These are phyloP conservation scores for Nerophis lumbriciformis DNA, from an alignment of 2,113 vertebrate species.

Conservation along the genomic window DNA sequence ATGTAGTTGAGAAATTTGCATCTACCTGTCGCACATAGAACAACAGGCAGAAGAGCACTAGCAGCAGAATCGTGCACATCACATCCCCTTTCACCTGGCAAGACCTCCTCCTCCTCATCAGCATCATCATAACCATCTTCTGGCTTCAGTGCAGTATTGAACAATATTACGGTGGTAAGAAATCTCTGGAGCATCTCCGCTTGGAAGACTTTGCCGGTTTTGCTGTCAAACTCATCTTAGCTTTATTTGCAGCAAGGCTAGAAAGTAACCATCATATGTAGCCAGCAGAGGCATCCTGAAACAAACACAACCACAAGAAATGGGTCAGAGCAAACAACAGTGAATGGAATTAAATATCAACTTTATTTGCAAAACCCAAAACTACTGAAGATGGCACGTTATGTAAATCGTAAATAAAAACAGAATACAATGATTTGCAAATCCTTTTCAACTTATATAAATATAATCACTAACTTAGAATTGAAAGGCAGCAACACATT, in stretches of 20 bases:
- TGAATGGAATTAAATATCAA: too few relatives aligned
- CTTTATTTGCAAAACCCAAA: too few relatives aligned
- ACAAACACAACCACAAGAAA: background rate
- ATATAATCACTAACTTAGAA: too few relatives aligned
- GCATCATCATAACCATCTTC: conserved; percentile 28
- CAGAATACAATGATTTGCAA: too few relatives aligned
- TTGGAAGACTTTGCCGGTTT: background rate
- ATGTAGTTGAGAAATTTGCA: background rate
- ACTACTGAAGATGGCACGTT: too few relatives aligned
- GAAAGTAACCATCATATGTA: background rate
- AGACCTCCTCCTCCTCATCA: conserved; percentile 72
- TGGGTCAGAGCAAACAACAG: background rate
- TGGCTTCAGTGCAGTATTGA: background rate
- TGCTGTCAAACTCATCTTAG: background rate
- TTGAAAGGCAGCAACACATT: too few relatives aligned
- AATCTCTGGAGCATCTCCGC: background rate
- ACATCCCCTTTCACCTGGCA: conserved; percentile 81
- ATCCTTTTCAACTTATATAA: too few relatives aligned
- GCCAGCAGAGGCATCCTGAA: conserved; percentile 5
- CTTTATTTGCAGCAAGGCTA: background rate
- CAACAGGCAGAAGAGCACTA: conserved; percentile 74
- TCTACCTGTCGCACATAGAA: conserved; percentile 78
- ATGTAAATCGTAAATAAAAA: too few relatives aligned
- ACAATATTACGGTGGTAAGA: background rate
- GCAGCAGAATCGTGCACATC: conserved; percentile 79